phyloP scores from a whole-genome alignment of 2,113 vertebrate genomes.

The Phoxinus phoxinus region DNA sequence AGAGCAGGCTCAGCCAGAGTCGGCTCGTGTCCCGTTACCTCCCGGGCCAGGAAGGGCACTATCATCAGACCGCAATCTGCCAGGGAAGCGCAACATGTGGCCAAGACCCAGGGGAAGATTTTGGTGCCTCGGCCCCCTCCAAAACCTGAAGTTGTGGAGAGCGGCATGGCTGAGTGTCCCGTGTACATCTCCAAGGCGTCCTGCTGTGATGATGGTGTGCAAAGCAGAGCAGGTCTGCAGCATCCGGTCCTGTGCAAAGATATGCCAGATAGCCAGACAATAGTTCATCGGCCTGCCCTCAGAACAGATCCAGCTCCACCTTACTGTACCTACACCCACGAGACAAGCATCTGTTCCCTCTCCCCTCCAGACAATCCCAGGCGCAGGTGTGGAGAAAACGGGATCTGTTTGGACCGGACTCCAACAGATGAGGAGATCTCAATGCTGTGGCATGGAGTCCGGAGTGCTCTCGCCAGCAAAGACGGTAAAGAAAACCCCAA shows the following conservation, averaged over 20 bases:
- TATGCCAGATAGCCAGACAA: constrained; percentile 55
- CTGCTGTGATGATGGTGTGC: constrained; percentile 47
- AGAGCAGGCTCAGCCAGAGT: constrained; percentile 68
- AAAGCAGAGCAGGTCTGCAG: constrained; percentile 58
- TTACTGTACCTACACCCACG: constrained; percentile 50
- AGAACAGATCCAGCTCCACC: constrained; percentile 62
- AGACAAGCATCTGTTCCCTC: constrained; percentile 62
- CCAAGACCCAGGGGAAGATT: constrained; percentile 73
- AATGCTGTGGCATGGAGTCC: constrained; percentile 74
- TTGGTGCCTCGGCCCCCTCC: constrained; percentile 80
- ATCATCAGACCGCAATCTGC: constrained; percentile 73
- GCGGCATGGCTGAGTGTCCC: constrained; percentile 55
- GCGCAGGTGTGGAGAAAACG: constrained; percentile 68
- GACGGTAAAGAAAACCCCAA: constrained; percentile 69
- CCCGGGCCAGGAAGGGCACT: constrained; percentile 73
- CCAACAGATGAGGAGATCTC: constrained; percentile 85
- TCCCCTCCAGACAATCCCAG: constrained; percentile 65
- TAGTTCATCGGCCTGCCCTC: constrained; percentile 48
- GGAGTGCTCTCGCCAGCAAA: constrained; percentile 71
- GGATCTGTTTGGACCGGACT: constrained; percentile 70
- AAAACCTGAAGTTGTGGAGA: constrained; percentile 57
- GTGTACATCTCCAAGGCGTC: constrained; percentile 49
- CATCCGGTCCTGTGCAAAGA: constrained; percentile 62
- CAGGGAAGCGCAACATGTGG: constrained; percentile 70
- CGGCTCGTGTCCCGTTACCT: constrained; percentile 60